Percentiles rank a stretch among this genome's conserved stretches.
Evolutionary conservation across 2,797 vertebrate species (phyloP).

Genomic region (Diplodus puntazzo): DNA sequence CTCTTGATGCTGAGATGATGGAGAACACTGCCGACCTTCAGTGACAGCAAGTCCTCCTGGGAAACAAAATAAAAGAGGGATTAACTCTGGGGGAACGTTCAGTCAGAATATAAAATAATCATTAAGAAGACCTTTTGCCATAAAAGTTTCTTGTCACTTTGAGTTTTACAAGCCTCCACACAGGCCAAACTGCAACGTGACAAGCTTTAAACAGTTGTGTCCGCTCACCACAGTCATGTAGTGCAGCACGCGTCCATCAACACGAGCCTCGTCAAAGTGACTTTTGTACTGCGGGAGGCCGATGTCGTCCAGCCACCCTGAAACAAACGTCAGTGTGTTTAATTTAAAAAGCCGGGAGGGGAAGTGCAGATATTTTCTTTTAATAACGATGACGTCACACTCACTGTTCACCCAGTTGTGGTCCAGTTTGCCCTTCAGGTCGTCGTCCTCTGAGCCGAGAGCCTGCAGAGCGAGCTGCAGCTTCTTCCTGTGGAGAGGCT

Average conservation of each 20-base stretch:
- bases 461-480: conserved; percentile 95
- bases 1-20: conserved; percentile 97
- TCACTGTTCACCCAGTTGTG: conserved; percentile 98
- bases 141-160: background rate
- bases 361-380: accelerated
- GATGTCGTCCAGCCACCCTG: conserved; percentile 98
- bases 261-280: conserved; percentile 95
- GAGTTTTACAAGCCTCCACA: background rate
- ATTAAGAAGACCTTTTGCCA: background rate
- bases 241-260: conserved; percentile 96
- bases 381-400: conserved; percentile 39
- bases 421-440: conserved; percentile 92
- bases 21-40: conserved; percentile 96
- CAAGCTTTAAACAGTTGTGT: background rate
- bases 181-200: background rate
- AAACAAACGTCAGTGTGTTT: background rate
- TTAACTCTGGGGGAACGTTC: conserved; percentile 6
- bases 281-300: conserved; percentile 98
- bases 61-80: background rate
- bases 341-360: accelerated
- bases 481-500: conserved; percentile 94
- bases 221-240: conserved; percentile 94
- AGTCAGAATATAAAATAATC: background rate
- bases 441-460: conserved; percentile 90
- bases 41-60: conserved; percentile 94